phyloP scores from a whole-genome alignment of 2,888 invertebrate species.

The Chrysomela aeneicollis region DNA sequence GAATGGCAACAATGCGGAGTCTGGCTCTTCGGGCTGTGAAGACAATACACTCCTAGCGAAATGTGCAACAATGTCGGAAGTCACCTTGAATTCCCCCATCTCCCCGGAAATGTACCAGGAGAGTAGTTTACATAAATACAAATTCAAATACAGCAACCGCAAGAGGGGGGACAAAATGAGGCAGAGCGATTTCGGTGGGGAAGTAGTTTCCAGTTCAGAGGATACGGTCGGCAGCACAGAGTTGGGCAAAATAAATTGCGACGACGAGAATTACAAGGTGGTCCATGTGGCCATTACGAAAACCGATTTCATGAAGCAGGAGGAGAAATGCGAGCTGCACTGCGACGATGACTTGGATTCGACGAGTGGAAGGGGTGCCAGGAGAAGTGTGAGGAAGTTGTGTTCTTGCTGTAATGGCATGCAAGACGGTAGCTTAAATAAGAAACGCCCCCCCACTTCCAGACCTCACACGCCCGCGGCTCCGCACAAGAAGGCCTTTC shows the following conservation, averaged over 20 bases:
- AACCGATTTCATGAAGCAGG: conserved; percentile 49
- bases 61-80: conserved; percentile 59
- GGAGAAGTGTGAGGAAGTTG: conserved; percentile 56
- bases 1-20: conserved; percentile 55
- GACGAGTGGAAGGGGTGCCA: conserved; percentile 55
- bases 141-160: conserved; percentile 60
- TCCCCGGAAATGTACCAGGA: conserved; percentile 56
- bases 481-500: conserved; percentile 59
- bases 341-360: conserved; percentile 52
- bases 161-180: conserved; percentile 54
- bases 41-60: conserved; percentile 59
- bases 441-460: conserved; percentile 51
- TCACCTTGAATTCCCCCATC: conserved; percentile 59
- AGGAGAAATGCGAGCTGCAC: conserved; percentile 52
- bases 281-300: conserved; percentile 55
- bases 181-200: conserved; percentile 38
- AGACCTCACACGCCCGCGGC: conserved; percentile 54
- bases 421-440: conserved; percentile 46
- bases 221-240: conserved; percentile 56
- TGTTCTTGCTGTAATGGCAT: conserved; percentile 60
- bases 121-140: conserved; percentile 57
- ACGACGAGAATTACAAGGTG: conserved; percentile 50
- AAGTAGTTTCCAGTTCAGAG: conserved; percentile 57
- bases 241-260: conserved; percentile 44
- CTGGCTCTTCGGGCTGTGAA: conserved; percentile 53